phyloP scores from a whole-genome alignment of 2,888 invertebrate species.

The Nymphalis c-album region DNA sequence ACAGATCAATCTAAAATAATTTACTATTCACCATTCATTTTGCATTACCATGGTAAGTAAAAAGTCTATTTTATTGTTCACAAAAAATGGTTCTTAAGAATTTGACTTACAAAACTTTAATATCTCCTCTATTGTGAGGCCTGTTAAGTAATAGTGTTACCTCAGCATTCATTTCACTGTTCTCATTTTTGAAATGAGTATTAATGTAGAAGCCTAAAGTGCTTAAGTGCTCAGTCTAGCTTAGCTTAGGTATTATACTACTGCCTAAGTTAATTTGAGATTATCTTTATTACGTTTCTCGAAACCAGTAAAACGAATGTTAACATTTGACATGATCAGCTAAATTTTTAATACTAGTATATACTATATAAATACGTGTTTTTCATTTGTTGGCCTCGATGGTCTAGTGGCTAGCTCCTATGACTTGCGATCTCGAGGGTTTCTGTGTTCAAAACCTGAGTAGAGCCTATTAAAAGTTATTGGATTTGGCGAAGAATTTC shows the following conservation, averaged over 20 bases:
- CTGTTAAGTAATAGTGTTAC: slow-evolving; percentile 4
- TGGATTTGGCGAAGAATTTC: too few relatives aligned
- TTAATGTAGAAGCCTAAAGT: slow-evolving; percentile 32
- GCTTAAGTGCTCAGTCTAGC: slow-evolving; percentile 28
- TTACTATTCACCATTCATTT: too few relatives aligned
- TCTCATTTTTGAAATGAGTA: slow-evolving; percentile 30
- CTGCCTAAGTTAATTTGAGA: slow-evolving; percentile 10
- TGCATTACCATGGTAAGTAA: too few relatives aligned
- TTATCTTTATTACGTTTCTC: slow-evolving; percentile 14
- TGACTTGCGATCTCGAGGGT: too few relatives aligned
- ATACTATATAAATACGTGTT: not conserved
- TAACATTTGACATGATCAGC: not conserved
- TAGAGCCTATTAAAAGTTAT: too few relatives aligned
- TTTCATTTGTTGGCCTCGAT: too few relatives aligned
- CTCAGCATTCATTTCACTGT: slow-evolving; percentile 8
- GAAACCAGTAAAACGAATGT: slow-evolving; percentile 1
- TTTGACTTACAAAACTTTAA: not conserved
- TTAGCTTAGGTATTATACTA: slow-evolving; percentile 32
- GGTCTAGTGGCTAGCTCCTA: too few relatives aligned
- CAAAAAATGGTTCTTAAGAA: too few relatives aligned
- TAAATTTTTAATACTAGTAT: not conserved
- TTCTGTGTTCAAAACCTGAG: too few relatives aligned
- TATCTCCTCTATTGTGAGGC: not conserved
- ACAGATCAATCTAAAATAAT: too few relatives aligned
- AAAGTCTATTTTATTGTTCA: too few relatives aligned